Evolutionary conservation across 2,888 invertebrate species (phyloP).

Genomic region (Schrankia costaestrigalis): DNA sequence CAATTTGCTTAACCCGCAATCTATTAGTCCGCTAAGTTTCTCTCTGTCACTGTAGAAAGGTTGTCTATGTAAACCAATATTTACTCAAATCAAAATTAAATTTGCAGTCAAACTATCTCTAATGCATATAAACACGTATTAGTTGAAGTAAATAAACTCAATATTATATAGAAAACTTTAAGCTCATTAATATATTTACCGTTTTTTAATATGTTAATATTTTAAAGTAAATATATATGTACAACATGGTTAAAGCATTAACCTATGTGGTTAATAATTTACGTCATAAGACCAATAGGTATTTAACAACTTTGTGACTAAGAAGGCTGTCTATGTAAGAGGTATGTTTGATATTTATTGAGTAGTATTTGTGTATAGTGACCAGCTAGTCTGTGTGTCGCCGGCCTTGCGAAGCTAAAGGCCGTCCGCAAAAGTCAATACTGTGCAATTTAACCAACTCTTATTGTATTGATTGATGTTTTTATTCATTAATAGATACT

Average conservation of each 20-base stretch:
- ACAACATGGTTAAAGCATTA: constrained; percentile 7
- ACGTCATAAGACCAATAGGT: constrained; percentile 19
- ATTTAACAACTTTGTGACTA: constrained; percentile 21
- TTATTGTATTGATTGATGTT: constrained; percentile 47
- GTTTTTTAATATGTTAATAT: constrained; percentile 5
- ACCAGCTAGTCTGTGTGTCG: constrained; percentile 59
- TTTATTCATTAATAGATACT: too few species aligned
- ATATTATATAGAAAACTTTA: too few species aligned
- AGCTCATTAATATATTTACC: background rate
- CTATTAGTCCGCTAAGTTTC: too few species aligned
- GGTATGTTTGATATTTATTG: constrained; percentile 13
- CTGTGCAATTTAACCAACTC: constrained; percentile 38
- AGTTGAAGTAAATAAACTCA: too few species aligned
- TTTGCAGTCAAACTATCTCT: too few species aligned
- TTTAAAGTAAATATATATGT: constrained; percentile 5
- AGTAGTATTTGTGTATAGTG: constrained; percentile 27
- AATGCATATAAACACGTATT: too few species aligned
- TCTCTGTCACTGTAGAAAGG: too few species aligned
- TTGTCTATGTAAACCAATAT: too few species aligned
- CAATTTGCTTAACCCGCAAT: too few species aligned
- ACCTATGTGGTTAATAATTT: constrained; percentile 13
- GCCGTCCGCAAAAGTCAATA: constrained; percentile 52
- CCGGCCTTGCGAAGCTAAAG: constrained; percentile 66
- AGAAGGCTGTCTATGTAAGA: constrained; percentile 15
- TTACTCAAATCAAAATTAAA: too few species aligned